Percentiles rank a stretch among this genome's conserved stretches.
Evolutionary conservation across 2,113 vertebrate species (phyloP).

Genomic region (Alosa alosa): DNA sequence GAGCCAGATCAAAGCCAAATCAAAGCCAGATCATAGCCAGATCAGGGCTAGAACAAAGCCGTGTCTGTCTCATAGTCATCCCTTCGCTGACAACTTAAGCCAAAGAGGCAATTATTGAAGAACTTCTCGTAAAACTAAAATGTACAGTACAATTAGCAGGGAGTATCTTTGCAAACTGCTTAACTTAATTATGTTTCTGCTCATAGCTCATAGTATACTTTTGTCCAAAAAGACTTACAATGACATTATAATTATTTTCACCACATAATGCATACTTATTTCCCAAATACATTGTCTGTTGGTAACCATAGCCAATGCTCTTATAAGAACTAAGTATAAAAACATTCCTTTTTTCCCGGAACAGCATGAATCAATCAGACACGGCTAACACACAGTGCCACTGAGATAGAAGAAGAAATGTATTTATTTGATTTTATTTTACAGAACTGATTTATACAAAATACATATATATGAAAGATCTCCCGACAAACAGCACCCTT

Average conservation of each 20-base stretch:
- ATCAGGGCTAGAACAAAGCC: background rate
- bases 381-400: background rate
- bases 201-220: no score
- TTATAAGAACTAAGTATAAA: no score
- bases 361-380: background rate
- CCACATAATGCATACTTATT: no score
- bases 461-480: constrained; percentile 24
- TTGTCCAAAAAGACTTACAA: no score
- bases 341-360: no score
- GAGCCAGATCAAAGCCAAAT: background rate
- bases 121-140: background rate
- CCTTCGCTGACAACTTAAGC: no score
- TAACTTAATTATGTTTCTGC: background rate
- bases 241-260: no score
- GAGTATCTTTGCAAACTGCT: background rate
- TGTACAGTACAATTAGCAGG: background rate
- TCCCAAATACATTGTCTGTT: no score
- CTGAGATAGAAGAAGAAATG: constrained; percentile 43
- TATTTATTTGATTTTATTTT: constrained; percentile 54
- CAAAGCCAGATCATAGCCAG: background rate
- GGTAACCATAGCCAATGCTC: no score
- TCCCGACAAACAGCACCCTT: constrained; percentile 59
- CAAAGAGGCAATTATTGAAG: background rate
- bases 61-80: background rate
- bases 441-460: constrained; percentile 66